These are phyloP conservation scores for Aptenodytes forsteri DNA, from an alignment of 2,113 vertebrate species.

Conservation along the genomic window DNA sequence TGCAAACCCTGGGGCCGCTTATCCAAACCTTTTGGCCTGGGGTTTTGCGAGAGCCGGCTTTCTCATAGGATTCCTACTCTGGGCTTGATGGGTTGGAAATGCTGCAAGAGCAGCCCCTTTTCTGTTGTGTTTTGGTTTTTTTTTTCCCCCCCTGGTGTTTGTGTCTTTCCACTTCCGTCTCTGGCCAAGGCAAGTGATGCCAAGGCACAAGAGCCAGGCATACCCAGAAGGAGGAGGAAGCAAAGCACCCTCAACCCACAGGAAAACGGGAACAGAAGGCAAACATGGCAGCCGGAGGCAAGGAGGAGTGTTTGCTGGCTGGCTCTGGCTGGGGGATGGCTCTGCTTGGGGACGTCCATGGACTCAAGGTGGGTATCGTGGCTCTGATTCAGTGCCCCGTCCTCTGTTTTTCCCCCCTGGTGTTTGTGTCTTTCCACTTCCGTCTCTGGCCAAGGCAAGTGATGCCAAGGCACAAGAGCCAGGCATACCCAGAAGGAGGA, in stretches of 20 bases:
- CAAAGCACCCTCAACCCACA: not conserved
- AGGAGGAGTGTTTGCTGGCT: not conserved
- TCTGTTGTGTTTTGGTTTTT: not conserved
- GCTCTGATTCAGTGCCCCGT: no score
- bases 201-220: not conserved
- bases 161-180: conserved; percentile 6
- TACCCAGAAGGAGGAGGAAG: not conserved
- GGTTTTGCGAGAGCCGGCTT: not conserved
- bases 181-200: not conserved
- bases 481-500: not conserved
- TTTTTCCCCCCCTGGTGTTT: not conserved
- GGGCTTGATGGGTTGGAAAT: conserved; percentile 1
- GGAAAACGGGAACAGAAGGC: not conserved
- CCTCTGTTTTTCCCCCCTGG: no score
- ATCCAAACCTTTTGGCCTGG: not conserved
- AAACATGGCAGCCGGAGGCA: accelerated
- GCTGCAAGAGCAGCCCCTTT: conserved; percentile 41
- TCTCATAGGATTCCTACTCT: not conserved
- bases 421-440: conserved; percentile 39
- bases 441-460: not conserved
- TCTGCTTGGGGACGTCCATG: not conserved
- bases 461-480: not conserved
- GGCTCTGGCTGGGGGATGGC: accelerated
- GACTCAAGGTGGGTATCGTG: accelerated
- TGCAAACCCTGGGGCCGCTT: not conserved